These are phyloP conservation scores for Oreochromis niloticus DNA, from an alignment of 2,113 vertebrate genomes.

Conservation along the genomic window DNA sequence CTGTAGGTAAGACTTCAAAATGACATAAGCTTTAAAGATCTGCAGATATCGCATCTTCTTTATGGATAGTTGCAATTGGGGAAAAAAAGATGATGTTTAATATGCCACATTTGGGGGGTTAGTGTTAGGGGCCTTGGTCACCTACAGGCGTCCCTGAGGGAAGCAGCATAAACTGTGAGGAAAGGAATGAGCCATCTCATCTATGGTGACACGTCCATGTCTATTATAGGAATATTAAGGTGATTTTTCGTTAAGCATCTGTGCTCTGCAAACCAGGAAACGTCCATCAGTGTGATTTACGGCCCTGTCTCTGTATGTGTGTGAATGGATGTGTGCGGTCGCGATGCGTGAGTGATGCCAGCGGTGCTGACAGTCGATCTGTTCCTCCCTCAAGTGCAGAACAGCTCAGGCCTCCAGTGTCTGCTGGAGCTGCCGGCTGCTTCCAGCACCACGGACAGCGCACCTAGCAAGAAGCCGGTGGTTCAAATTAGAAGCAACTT, in stretches of 20 bases:
- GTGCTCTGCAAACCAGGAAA: neutral
- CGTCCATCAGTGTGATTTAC: conserved; percentile 47
- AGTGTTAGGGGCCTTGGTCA: neutral
- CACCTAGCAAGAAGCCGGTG: neutral
- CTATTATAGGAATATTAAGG: conserved; percentile 25
- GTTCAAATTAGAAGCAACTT: neutral
- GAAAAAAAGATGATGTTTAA: fast-evolving
- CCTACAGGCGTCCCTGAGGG: neutral
- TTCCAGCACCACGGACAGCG: conserved; percentile 66
- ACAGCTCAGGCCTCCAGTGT: conserved; percentile 5
- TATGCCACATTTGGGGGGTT: neutral
- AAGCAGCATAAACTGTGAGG: neutral
- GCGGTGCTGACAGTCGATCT: conserved; percentile 57
- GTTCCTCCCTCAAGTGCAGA: conserved; percentile 54
- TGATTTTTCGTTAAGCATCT: conserved; percentile 4
- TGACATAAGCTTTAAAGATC: neutral
- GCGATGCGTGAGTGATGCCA: conserved; percentile 29
- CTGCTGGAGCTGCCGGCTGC: conserved; percentile 22
- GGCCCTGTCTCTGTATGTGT: neutral
- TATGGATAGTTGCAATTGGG: neutral
- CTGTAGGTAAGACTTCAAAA: neutral
- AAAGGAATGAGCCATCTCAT: neutral
- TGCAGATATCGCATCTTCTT: neutral
- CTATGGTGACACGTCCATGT: conserved; percentile 10
- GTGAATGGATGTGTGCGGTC: conserved; percentile 17